Evolutionary conservation across 2,113 vertebrate species (phyloP).

Genomic region (Dunckerocampus dactyliophorus): DNA sequence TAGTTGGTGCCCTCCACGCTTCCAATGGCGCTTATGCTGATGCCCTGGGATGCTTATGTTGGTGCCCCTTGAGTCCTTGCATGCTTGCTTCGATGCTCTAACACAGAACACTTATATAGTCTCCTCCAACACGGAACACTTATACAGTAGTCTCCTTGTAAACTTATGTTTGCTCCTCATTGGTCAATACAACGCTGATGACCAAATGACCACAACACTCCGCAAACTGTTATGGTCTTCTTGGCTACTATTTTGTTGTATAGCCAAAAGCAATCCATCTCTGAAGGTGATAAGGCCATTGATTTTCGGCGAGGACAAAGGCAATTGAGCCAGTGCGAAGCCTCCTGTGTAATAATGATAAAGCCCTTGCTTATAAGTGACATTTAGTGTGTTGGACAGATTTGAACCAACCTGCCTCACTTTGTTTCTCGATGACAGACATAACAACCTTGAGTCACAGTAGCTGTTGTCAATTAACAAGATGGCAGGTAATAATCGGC

Average conservation of each 20-base stretch:
- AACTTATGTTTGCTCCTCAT: too few species aligned
- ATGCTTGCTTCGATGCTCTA: not conserved
- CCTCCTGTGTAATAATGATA: slow-evolving; percentile 6
- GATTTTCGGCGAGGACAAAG: slow-evolving; percentile 20
- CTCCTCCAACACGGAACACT: not conserved
- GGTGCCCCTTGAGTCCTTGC: not conserved
- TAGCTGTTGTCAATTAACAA: slow-evolving; percentile 50
- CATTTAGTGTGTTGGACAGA: slow-evolving; percentile 25
- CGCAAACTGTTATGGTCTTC: not conserved
- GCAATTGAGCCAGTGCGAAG: slow-evolving; percentile 15
- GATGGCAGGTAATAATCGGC: slow-evolving; percentile 48
- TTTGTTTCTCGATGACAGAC: slow-evolving; percentile 21
- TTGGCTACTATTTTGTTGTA: slow-evolving; percentile 12
- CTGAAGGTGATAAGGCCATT: slow-evolving; percentile 31
- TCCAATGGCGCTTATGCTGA: not conserved
- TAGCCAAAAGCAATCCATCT: slow-evolving; percentile 15
- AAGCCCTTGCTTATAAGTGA: slow-evolving; percentile 12
- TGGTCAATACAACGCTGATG: too few species aligned
- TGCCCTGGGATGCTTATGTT: not conserved
- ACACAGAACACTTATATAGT: too few species aligned
- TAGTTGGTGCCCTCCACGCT: not conserved
- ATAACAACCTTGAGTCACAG: slow-evolving; percentile 17
- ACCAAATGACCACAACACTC: too few species aligned
- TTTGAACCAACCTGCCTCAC: slow-evolving; percentile 14
- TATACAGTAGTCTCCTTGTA: too few species aligned